Percentiles rank a stretch among this genome's conserved stretches.
These are phyloP conservation scores for Agrotis exclamationis DNA, from an alignment of 2,888 invertebrate genomes.

Conservation along the genomic window DNA sequence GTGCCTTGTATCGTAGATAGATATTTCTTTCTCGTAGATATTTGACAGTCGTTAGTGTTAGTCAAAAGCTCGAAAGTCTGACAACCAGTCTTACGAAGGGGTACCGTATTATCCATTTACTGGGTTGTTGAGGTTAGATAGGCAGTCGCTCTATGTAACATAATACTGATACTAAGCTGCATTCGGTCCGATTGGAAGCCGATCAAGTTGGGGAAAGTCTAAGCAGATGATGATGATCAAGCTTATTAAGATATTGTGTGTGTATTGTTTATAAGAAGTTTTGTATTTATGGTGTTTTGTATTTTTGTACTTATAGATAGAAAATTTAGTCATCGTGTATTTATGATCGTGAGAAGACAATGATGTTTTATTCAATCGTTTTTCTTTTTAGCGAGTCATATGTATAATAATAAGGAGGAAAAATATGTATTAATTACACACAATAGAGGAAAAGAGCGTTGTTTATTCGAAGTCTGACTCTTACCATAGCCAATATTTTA, in stretches of 20 bases:
- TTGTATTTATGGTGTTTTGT: slow-evolving; percentile 4
- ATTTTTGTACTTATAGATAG: slow-evolving; percentile 19
- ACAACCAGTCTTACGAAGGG: neutral
- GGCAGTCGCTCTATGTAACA: too few species aligned
- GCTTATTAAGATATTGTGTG: slow-evolving; percentile 10
- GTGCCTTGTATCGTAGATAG: too few species aligned
- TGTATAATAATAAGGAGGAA: slow-evolving; percentile 4
- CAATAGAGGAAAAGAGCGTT: slow-evolving; percentile 30
- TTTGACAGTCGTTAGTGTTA: neutral
- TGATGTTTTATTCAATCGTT: slow-evolving; percentile 2
- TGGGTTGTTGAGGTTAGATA: too few species aligned
- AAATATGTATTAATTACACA: neutral
- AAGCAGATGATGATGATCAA: neutral
- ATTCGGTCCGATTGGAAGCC: too few species aligned
- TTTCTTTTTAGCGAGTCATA: slow-evolving; percentile 5
- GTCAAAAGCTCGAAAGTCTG: neutral
- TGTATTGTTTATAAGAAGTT: neutral
- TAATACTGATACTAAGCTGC: too few species aligned
- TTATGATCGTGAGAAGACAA: slow-evolving; percentile 25
- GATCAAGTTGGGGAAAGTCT: too few species aligned
- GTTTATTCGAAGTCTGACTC: neutral
- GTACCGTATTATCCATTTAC: too few species aligned
- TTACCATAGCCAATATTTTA: neutral
- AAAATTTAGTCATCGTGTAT: slow-evolving; percentile 1
- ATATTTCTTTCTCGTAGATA: too few species aligned